These are phyloP conservation scores for Mastacembelus armatus DNA, from an alignment of 2,797 vertebrate genomes.

Conservation along the genomic window DNA sequence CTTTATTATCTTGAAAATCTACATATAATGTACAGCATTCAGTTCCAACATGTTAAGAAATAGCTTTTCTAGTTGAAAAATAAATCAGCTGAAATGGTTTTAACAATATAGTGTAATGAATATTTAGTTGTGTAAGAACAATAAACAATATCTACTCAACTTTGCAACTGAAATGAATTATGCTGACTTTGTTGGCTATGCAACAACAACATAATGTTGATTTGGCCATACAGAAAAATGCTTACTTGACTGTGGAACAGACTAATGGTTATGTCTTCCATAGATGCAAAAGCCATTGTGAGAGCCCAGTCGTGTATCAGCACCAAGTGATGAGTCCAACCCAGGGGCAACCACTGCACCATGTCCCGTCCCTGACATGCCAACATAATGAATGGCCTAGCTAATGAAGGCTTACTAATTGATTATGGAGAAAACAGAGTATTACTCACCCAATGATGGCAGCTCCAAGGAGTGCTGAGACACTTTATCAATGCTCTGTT, in stretches of 20 bases:
- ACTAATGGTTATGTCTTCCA: constrained; percentile 65
- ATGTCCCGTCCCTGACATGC: constrained; percentile 69
- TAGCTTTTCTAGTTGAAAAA: constrained; percentile 11
- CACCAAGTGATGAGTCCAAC: constrained; percentile 63
- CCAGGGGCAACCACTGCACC: constrained; percentile 61
- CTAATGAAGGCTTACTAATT: constrained; percentile 85
- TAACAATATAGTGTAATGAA: constrained; percentile 48
- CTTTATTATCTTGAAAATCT: constrained; percentile 28
- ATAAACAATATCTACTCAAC: constrained; percentile 55
- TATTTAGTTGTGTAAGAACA: constrained; percentile 49
- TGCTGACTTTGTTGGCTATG: constrained; percentile 50
- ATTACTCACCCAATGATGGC: constrained; percentile 81
- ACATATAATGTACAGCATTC: constrained; percentile 21
- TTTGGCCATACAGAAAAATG: constrained; percentile 47
- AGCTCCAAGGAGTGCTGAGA: constrained; percentile 70
- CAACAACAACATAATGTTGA: constrained; percentile 53
- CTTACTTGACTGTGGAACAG: constrained; percentile 56
- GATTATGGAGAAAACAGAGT: constrained; percentile 85
- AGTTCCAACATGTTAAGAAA: constrained; percentile 2
- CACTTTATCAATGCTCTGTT: constrained; percentile 80
- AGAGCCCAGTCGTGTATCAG: constrained; percentile 70
- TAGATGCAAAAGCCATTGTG: constrained; percentile 67
- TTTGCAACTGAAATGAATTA: constrained; percentile 43
- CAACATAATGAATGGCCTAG: constrained; percentile 78
- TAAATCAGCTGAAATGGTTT: constrained; percentile 40